Conservation (phyloP, 2,797 vertebrate species). For the Channallabes apus region DNA sequence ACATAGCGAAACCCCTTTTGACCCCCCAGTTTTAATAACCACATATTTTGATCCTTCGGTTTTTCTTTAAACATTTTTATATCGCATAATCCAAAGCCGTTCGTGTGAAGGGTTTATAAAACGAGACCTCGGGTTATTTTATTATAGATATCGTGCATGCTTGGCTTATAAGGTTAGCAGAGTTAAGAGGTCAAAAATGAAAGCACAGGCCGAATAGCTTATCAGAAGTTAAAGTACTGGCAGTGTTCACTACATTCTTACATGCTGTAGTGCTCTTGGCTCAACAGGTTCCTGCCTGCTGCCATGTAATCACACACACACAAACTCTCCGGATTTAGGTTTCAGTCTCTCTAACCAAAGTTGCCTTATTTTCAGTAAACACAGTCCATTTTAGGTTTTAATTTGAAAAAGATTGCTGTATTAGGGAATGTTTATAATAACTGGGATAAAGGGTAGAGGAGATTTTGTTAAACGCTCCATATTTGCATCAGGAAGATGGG, state of each 20-base stretch:
- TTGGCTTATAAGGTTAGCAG: not conserved
- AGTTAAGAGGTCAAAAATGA: conserved; percentile 42
- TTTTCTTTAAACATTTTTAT: not conserved
- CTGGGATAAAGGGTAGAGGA: not conserved
- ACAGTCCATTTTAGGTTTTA: not conserved
- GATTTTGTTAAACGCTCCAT: not conserved
- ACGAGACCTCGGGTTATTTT: not conserved
- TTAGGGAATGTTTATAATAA: not conserved
- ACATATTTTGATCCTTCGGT: not conserved
- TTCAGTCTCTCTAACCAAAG: not conserved
- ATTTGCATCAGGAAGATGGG: not conserved
- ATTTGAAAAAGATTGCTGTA: not conserved
- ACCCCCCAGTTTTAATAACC: not conserved
- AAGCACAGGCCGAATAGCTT: conserved; percentile 38
- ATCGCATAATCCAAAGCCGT: not conserved
- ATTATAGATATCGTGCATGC: not conserved
- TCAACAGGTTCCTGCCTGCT: conserved; percentile 11
- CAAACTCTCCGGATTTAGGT: not conserved
- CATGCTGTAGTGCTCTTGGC: conserved; percentile 49
- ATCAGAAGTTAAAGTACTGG: conserved; percentile 51
- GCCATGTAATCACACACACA: conserved; percentile 22
- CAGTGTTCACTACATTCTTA: conserved; percentile 42
- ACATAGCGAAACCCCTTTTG: too few species aligned
- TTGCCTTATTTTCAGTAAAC: not conserved
- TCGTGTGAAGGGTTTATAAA: not conserved